These are phyloP conservation scores for Pachycephala philippinensis DNA, from an alignment of 2,113 vertebrate species.

Conservation along the genomic window DNA sequence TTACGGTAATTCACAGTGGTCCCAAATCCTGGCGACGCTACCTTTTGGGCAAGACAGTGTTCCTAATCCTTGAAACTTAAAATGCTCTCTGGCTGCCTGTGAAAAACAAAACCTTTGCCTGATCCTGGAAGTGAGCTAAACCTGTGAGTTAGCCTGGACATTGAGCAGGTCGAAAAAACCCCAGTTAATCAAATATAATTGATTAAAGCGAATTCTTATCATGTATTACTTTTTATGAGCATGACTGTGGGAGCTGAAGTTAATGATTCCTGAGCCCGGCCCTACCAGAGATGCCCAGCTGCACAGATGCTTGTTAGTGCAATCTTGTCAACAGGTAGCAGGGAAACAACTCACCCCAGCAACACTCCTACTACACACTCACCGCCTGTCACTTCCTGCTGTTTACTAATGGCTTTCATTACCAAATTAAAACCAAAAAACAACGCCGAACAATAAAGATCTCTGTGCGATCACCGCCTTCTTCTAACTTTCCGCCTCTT, in stretches of 20 bases:
- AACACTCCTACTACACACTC: neutral
- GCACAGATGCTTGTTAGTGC: neutral
- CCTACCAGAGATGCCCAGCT: neutral
- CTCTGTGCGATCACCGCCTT: accelerated
- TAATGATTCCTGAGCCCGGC: neutral
- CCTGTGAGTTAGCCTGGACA: neutral
- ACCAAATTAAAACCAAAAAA: neutral
- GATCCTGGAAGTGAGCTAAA: neutral
- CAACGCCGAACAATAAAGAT: neutral
- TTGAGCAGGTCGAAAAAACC: accelerated
- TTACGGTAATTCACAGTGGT: neutral
- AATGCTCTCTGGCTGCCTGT: neutral
- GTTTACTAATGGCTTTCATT: neutral
- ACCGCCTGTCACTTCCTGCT: neutral
- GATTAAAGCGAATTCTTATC: neutral
- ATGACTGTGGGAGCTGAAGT: neutral
- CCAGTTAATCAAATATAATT: neutral
- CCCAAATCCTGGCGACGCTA: neutral
- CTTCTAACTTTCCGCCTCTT: neutral
- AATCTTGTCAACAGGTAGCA: neutral
- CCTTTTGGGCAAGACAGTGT: neutral
- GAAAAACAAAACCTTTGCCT: neutral
- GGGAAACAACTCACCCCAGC: neutral
- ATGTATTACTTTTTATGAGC: neutral
- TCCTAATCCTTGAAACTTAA: neutral